Base-by-base conservation (phyloP, 2,888 invertebrate genomes). In the Serrognathus titanus region DNA sequence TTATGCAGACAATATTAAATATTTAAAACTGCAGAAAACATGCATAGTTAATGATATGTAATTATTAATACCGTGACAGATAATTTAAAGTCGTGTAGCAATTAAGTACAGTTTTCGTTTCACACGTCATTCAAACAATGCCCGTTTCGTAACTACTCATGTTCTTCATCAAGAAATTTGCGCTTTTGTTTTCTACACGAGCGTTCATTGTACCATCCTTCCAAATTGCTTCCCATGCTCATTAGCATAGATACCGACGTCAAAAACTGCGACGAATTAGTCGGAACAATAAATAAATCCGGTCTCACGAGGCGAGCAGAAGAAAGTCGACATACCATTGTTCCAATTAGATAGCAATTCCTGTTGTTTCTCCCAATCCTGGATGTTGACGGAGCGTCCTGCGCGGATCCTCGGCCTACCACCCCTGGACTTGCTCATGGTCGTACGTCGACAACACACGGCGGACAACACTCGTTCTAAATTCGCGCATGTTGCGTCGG, bases 281-380 rank as follows among this genome's bases (percentile, higher is more conserved):
- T 12, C 20, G 13, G 11, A 38, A 31, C 2, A 31, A 31, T 31
- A 31, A 31, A 31, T 31, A 31, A 31, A 31, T 31, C 24, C 24
- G 24, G 24, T 31, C 24, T 31, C 24, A 31, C 24, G 24, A 43
- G 20, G 43, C 43, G 43, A 43, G 9, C 12, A 20, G 40, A 12
- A 12, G 11, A 12, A 43, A 43, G n/a, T 43, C 68, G 58, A 68
- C 74, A 58, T 81, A 82, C 82, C 82, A 77, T 81, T 74, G 67
- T 79, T 78, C 82, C 82, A 82, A 64, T 78, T 78, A 62, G 71
- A 72, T 51, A 82, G 76, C 59, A 82, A 74, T 58, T 77, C 74
- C 55, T 78, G 78, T 62, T 79, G 79, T 68, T 75, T 80, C 65
- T 81, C 78, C 69, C 76, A 76, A 66, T 79, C 79, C 65, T 76